phyloP scores from a whole-genome alignment of 2,888 invertebrate genomes.

The Halocaridina rubra region DNA sequence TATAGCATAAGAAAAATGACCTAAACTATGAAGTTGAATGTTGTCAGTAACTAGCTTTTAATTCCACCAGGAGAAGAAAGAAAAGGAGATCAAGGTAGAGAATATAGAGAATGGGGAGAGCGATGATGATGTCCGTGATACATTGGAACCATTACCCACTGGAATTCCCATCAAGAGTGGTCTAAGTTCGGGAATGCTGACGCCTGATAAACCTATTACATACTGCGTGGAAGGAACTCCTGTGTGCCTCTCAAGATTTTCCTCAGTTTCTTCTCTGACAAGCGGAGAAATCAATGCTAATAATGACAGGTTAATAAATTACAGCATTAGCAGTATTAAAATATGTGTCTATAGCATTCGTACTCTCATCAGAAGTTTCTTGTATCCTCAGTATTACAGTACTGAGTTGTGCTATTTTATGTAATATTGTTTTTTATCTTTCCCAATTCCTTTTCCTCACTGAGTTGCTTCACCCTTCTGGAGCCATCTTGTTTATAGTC shows the following conservation, averaged over 20 bases:
- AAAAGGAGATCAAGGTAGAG: conserved; percentile 54
- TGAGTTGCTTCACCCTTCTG: too few species aligned
- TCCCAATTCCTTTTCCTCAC: too few species aligned
- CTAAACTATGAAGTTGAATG: too few species aligned
- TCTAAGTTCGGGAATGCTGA: conserved; percentile 77
- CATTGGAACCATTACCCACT: conserved; percentile 41
- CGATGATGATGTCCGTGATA: conserved; percentile 59
- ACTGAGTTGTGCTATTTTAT: too few species aligned
- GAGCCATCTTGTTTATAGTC: too few species aligned
- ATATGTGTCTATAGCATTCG: too few species aligned
- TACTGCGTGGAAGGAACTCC: conserved; percentile 79
- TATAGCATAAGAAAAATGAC: too few species aligned
- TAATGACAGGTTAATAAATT: conserved; percentile 44
- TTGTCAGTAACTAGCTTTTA: too few species aligned
- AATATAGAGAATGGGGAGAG: conserved; percentile 62
- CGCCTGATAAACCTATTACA: conserved; percentile 68
- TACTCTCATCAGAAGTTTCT: too few species aligned
- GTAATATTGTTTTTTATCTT: too few species aligned
- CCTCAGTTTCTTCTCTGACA: conserved; percentile 73
- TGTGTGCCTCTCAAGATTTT: conserved; percentile 76
- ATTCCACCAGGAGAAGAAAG: conserved; percentile 48
- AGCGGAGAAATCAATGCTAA: conserved; percentile 60
- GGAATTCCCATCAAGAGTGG: conserved; percentile 64
- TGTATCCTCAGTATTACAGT: too few species aligned
- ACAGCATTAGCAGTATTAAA: too few species aligned